phyloP scores from a whole-genome alignment of 2,888 invertebrate genomes.

The Xestia sexstrigata region DNA sequence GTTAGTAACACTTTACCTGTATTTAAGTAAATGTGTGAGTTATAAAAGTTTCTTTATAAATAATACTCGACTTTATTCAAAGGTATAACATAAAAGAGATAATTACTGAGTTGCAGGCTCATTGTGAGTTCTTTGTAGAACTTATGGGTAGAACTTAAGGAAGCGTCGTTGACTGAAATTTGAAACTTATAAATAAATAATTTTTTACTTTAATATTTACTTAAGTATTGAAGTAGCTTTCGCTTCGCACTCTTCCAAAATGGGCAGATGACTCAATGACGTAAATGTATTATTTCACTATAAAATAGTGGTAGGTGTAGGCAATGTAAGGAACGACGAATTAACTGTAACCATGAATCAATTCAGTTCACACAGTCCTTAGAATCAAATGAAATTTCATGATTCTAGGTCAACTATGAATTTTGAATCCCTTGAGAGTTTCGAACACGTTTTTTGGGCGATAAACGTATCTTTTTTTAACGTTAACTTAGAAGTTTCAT shows the following conservation, averaged over 20 bases:
- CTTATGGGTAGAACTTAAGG: background rate
- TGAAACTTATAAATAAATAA: too few relatives aligned
- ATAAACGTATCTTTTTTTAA: too few relatives aligned
- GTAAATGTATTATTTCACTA: too few relatives aligned
- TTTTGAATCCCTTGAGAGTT: too few relatives aligned
- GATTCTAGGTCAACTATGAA: too few relatives aligned
- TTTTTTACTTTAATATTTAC: background rate
- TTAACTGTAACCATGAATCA: background rate
- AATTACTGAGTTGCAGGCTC: background rate
- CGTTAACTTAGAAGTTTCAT: too few relatives aligned
- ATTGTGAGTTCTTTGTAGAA: background rate
- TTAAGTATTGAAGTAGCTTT: background rate
- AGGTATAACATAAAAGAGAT: background rate
- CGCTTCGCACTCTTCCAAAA: background rate
- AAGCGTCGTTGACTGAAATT: background rate
- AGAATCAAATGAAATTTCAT: too few relatives aligned
- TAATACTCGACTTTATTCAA: constrained; percentile 1
- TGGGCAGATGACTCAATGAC: background rate
- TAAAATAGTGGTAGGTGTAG: too few relatives aligned
- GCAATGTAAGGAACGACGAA: too few relatives aligned
- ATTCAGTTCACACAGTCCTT: background rate
- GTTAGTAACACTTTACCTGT: background rate
- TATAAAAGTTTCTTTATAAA: constrained; percentile 1
- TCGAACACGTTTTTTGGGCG: too few relatives aligned
- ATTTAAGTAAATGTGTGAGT: background rate